Conservation (phyloP, 2,797 vertebrate species). For the Florisuga fusca region DNA sequence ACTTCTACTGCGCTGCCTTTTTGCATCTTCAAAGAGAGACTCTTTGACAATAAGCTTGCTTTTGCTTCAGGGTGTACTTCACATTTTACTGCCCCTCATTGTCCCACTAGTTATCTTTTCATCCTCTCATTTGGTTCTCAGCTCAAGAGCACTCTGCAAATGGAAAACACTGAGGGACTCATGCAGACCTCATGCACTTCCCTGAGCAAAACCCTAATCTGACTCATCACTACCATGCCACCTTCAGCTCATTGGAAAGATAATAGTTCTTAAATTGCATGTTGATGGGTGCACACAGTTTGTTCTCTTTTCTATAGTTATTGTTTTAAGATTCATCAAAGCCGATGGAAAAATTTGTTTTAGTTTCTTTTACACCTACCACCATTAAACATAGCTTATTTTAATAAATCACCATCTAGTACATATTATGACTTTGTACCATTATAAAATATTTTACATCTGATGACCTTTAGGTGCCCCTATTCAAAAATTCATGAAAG, state of each 20-base stretch:
- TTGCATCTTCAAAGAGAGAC: not conserved
- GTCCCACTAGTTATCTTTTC: not conserved
- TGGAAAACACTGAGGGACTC: not conserved
- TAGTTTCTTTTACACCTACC: not conserved
- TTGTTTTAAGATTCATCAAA: not conserved
- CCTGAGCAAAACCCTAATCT: not conserved
- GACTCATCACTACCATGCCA: not conserved
- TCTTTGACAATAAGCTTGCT: not conserved
- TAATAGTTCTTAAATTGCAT: not conserved
- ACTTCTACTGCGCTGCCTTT: not conserved
- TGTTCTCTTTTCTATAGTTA: not conserved
- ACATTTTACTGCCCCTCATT: not conserved
- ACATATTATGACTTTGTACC: slow-evolving; percentile 75
- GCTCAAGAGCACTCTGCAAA: not conserved
- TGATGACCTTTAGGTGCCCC: slow-evolving; percentile 75
- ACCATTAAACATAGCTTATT: slow-evolving; percentile 50
- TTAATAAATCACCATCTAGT: slow-evolving; percentile 80
- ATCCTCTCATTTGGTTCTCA: not conserved
- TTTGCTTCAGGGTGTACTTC: not conserved
- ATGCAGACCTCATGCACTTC: not conserved
- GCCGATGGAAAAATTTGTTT: not conserved
- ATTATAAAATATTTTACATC: slow-evolving; percentile 77
- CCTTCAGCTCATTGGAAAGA: not conserved
- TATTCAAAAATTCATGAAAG: slow-evolving; percentile 76
- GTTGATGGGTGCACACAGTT: not conserved